Base-by-base conservation (phyloP, 2,888 invertebrate genomes). In the Cryptus viduatorius region DNA sequence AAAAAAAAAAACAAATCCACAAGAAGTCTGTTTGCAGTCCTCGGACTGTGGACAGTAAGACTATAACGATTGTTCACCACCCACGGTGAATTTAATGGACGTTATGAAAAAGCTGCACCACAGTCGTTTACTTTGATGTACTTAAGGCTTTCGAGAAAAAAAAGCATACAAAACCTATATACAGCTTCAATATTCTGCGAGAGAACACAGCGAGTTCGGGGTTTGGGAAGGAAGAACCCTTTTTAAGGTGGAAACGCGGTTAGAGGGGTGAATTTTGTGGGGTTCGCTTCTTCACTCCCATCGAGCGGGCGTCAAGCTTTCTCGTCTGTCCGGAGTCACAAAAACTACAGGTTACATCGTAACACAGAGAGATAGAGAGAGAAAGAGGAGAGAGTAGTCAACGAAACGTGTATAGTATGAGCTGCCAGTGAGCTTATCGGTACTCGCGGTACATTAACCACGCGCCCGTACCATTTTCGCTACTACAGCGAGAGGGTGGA, bases 371-470 rank as follows among this genome's bases (percentile, higher is more conserved):
- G 67, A 81, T 64, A 71, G 31, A 42, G 77, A 71, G 31, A 61
- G 19, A 56, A 71, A 46, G 19, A 46, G 16, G n/a, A 56, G 42
- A 44, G 67, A 14, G 67, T 67, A 48, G 46, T 46, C 48, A 42
- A 69, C 53, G 42, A 31, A 53, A n/a, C 14, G n/a, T 46, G 72
- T 76, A 69, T 29, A 53, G 59, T 65, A 10, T 29, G 84, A 69
- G 75, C 79, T 84, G 82, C 82, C 82, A 84, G 84, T 61, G 87
- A 89, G 93, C 93, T 93, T 93, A 93, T 93, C 93, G 91, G 92
- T 87, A 89, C 91, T 93, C 90, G 93, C 93, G 93, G 91, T 94
- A 94, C 93, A 94, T 94, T 94, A 94, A 93, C 90, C 93, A 93
- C 93, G 90, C 84, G 89, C 85, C 90, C 90, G 89, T 89, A 90